A percentile compares a stretch with the other conserved stretches of the same genome.
Conservation (phyloP, 1,140 invertebrate genomes). For the Microplitis mediator region DNA sequence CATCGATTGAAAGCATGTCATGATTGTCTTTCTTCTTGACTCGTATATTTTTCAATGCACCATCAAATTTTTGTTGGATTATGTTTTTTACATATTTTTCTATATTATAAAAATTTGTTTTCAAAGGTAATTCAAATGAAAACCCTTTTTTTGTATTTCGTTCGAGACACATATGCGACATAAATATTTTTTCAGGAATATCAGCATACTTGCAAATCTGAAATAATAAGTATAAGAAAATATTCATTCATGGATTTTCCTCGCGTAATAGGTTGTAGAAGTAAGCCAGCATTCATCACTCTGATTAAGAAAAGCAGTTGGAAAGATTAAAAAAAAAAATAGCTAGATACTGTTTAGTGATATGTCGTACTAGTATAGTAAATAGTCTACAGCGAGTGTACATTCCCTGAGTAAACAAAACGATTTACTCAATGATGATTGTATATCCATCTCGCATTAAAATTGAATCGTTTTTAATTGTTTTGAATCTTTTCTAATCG, state of each 20-base stretch:
- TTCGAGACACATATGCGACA: not conserved
- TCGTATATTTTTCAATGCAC: conserved; percentile 33
- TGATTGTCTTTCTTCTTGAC: conserved; percentile 26
- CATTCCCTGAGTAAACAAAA: too few relatives aligned
- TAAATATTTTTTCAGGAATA: not conserved
- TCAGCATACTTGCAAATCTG: not conserved
- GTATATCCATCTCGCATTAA: too few relatives aligned
- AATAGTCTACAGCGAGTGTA: too few relatives aligned
- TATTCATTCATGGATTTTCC: too few relatives aligned
- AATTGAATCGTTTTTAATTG: too few relatives aligned
- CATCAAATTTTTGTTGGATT: not conserved
- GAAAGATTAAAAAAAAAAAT: not conserved
- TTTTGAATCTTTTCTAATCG: too few relatives aligned
- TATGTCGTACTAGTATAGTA: not conserved
- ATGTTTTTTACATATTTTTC: conserved; percentile 7
- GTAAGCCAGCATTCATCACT: too few relatives aligned
- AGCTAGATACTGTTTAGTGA: not conserved
- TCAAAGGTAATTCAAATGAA: not conserved
- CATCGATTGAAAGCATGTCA: conserved; percentile 26
- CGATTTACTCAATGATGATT: too few relatives aligned
- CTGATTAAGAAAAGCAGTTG: too few relatives aligned
- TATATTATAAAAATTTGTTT: conserved; percentile 17
- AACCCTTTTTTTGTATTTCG: not conserved
- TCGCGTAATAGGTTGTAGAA: too few relatives aligned
- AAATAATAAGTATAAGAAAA: not conserved